Evolutionary conservation across 2,888 invertebrate species (phyloP).

Genomic region (Sarcophaga rosellei): DNA sequence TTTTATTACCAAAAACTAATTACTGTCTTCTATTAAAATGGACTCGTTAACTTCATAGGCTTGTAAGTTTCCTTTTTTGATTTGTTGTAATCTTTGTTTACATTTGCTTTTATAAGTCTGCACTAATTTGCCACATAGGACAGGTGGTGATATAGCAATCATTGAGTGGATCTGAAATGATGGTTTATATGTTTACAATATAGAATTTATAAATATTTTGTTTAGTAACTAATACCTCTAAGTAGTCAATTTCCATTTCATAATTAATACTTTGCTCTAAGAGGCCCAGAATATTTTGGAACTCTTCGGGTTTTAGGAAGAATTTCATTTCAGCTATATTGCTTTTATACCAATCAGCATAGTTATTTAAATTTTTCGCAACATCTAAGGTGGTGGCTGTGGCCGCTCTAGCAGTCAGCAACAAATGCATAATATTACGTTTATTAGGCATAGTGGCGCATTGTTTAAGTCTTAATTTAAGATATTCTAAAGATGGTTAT

Average conservation of each 20-base stretch:
- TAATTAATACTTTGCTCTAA: slow-evolving; percentile 74
- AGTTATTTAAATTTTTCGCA: slow-evolving; percentile 74
- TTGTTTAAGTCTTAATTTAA: slow-evolving; percentile 75
- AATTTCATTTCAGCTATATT: slow-evolving; percentile 79
- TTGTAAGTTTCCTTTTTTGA: slow-evolving; percentile 60
- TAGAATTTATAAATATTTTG: neutral
- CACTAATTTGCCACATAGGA: slow-evolving; percentile 77
- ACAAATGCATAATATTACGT: slow-evolving; percentile 73
- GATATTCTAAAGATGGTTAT: slow-evolving; percentile 71
- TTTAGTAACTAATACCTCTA: slow-evolving; percentile 73
- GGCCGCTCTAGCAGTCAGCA: slow-evolving; percentile 76
- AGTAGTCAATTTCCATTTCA: slow-evolving; percentile 75
- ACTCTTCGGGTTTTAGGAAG: slow-evolving; percentile 73
- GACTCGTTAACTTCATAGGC: slow-evolving; percentile 64
- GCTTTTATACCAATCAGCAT: slow-evolving; percentile 79
- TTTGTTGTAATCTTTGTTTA: slow-evolving; percentile 73
- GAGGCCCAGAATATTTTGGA: slow-evolving; percentile 73
- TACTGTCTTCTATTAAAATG: slow-evolving; percentile 70
- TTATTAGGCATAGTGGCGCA: slow-evolving; percentile 71
- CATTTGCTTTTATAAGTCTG: slow-evolving; percentile 77
- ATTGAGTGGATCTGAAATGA: slow-evolving; percentile 75
- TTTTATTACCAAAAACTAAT: slow-evolving; percentile 45
- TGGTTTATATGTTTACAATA: neutral
- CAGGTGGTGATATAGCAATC: slow-evolving; percentile 76
- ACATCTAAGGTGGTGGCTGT: slow-evolving; percentile 75